Evolutionary conservation across 2,888 invertebrate genomes (phyloP).

Genomic region (Drosophila mimica): DNA sequence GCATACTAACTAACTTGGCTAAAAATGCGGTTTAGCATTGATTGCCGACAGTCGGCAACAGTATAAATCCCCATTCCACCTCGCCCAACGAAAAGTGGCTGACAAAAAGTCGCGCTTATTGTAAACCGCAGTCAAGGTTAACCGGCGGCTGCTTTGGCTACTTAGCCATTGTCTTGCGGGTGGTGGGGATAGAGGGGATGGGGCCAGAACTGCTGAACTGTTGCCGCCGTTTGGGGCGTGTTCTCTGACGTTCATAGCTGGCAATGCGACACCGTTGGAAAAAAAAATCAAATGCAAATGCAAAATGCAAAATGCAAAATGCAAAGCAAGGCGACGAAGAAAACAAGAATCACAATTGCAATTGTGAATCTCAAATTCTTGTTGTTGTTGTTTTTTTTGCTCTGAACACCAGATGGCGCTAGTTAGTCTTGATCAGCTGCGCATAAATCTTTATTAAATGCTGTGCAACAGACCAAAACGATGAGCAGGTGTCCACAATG

Average conservation of each 20-base stretch:
- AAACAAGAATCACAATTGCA: conserved; percentile 25
- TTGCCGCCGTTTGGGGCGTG: conserved; percentile 12
- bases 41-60: conserved; percentile 20
- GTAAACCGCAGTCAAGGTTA: conserved; percentile 71
- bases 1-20: conserved; percentile 44
- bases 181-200: not conserved
- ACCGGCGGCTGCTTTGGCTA: conserved; percentile 50
- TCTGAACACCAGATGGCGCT: conserved; percentile 52
- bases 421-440: conserved; percentile 35
- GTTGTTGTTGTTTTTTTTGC: conserved; percentile 10
- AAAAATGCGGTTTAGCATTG: conserved; percentile 65
- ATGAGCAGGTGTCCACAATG: conserved; percentile 48
- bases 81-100: not conserved
- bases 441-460: conserved; percentile 55
- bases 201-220: not conserved
- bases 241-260: conserved; percentile 12
- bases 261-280: conserved; percentile 51
- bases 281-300: conserved; percentile 33
- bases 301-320: conserved; percentile 6
- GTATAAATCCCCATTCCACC: not conserved
- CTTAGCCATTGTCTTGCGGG: conserved; percentile 42
- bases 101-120: conserved; percentile 24
- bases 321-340: not conserved
- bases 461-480: conserved; percentile 49
- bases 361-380: conserved; percentile 25